These are phyloP conservation scores for Oophaga sylvatica DNA, from an alignment of 2,797 vertebrate species.

Conservation along the genomic window DNA sequence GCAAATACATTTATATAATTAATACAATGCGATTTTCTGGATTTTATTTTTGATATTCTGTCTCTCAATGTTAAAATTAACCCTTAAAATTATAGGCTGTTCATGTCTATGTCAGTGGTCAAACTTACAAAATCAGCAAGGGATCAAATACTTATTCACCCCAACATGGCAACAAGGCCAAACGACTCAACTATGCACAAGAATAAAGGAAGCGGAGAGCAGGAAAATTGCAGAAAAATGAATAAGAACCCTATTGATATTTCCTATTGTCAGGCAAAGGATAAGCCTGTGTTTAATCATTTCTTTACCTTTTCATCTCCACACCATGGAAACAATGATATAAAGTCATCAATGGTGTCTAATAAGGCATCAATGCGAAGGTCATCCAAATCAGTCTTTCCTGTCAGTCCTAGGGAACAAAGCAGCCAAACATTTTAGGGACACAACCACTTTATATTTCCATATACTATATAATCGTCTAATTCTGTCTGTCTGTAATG, in stretches of 20 bases:
- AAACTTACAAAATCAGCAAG: too few relatives aligned
- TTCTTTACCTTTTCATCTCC: constrained; percentile 71
- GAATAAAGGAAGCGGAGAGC: too few relatives aligned
- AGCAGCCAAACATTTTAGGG: neutral
- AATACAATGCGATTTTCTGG: too few relatives aligned
- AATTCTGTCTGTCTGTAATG: too few relatives aligned
- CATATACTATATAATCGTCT: neutral
- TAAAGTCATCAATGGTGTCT: constrained; percentile 78
- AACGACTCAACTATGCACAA: too few relatives aligned
- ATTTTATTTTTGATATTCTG: too few relatives aligned
- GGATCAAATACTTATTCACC: too few relatives aligned
- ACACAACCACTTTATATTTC: neutral
- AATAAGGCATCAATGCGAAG: constrained; percentile 75
- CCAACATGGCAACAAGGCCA: too few relatives aligned
- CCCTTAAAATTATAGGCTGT: too few relatives aligned
- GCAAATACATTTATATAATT: too few relatives aligned
- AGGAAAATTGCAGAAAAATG: neutral
- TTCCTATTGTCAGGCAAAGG: neutral
- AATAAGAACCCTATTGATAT: neutral
- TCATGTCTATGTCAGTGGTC: too few relatives aligned
- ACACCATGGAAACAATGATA: constrained; percentile 75
- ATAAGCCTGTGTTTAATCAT: neutral
- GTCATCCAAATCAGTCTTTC: constrained; percentile 73
- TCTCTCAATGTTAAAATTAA: too few relatives aligned
- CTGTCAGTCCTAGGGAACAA: constrained; percentile 73